A percentile compares a stretch with the other conserved stretches of the same genome.
phyloP scores from a whole-genome alignment of 2,888 invertebrate genomes.

The Xestia xanthographa region DNA sequence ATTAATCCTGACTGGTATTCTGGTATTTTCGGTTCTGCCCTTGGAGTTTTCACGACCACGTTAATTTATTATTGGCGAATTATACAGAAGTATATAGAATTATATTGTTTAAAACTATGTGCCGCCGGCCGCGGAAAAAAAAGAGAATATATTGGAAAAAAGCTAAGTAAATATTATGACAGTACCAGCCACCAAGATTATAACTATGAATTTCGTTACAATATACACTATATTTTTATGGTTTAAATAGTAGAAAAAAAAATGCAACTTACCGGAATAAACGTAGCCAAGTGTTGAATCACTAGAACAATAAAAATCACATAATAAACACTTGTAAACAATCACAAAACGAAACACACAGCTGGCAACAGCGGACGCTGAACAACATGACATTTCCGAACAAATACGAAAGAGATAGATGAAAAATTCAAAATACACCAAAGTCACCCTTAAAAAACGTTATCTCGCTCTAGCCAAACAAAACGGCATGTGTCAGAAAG shows the following conservation, averaged over 20 bases:
- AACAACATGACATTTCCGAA: conserved; percentile 11
- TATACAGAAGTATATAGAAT: too few species aligned
- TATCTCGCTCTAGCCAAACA: conserved; percentile 5
- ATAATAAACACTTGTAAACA: conserved; percentile 63
- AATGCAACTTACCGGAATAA: conserved; percentile 48
- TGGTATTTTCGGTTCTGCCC: not conserved
- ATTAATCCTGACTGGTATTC: not conserved
- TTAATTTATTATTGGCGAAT: not conserved
- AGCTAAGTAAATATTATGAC: conserved; percentile 26
- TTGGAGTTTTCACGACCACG: not conserved
- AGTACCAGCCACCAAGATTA: not conserved
- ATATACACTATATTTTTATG: not conserved
- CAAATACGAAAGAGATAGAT: conserved; percentile 4
- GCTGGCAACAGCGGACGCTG: conserved; percentile 26
- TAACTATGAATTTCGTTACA: not conserved
- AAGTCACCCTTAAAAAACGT: not conserved
- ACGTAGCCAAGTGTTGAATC: conserved; percentile 4
- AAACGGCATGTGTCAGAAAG: conserved; percentile 3
- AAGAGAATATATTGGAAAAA: not conserved
- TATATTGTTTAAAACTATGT: not conserved
- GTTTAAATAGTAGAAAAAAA: not conserved
- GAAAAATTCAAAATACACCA: not conserved
- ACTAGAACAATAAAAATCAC: conserved; percentile 56
- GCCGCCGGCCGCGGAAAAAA: too few species aligned
- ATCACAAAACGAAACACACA: conserved; percentile 48